Evolutionary conservation across 2,888 invertebrate species (phyloP).

Genomic region (Andrena dorsata): DNA sequence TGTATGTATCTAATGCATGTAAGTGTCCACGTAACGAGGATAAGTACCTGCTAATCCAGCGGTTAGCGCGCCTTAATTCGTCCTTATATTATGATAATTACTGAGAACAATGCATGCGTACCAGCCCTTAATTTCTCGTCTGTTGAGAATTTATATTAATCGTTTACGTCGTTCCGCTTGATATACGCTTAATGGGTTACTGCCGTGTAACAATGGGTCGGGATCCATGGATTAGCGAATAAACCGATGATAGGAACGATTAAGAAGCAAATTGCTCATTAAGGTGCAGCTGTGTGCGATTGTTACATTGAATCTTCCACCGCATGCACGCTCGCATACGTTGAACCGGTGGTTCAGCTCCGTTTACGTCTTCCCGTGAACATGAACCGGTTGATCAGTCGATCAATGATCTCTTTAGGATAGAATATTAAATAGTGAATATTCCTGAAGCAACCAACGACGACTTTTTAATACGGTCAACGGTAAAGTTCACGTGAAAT

Average conservation of each 20-base stretch:
- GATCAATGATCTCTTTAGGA: neutral
- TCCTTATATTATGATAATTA: constrained; percentile 19
- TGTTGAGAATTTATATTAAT: constrained; percentile 41
- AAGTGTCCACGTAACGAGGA: neutral
- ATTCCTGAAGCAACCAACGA: neutral
- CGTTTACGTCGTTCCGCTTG: constrained; percentile 26
- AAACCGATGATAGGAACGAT: constrained; percentile 48
- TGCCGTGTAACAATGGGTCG: constrained; percentile 12
- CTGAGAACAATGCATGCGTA: neutral
- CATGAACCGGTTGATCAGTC: too few relatives aligned
- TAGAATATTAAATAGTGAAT: neutral
- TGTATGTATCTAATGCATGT: neutral
- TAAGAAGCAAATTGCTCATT: constrained; percentile 59
- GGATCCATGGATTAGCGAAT: constrained; percentile 27
- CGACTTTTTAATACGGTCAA: neutral
- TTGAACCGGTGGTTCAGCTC: neutral
- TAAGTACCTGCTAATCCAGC: constrained; percentile 10
- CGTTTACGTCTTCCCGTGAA: neutral
- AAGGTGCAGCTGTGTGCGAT: constrained; percentile 30
- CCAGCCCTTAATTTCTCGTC: constrained; percentile 17
- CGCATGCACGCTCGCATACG: neutral
- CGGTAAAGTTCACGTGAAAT: neutral
- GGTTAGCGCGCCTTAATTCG: constrained; percentile 11
- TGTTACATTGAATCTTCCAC: neutral
- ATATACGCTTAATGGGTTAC: constrained; percentile 18